Conservation (phyloP, 2,113 vertebrate species). For the Tetraodon nigroviridis region DNA sequence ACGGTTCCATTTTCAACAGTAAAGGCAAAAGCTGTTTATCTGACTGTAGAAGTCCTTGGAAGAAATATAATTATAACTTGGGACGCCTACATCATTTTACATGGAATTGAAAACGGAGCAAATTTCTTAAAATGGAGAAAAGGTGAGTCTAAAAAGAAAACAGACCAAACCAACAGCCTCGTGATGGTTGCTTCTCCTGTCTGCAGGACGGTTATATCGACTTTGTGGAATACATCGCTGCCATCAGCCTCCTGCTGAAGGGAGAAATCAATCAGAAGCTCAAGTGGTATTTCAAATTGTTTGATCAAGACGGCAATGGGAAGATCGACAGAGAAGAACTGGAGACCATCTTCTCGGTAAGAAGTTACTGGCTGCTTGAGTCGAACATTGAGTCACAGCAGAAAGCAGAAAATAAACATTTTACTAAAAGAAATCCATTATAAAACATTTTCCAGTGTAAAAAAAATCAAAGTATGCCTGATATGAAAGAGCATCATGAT, state of each 20-base stretch:
- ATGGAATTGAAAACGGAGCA: too few species aligned
- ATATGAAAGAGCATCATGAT: too few species aligned
- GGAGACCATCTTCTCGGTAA: conserved; percentile 79
- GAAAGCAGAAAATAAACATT: too few species aligned
- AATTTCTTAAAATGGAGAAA: not conserved
- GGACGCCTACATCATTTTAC: too few species aligned
- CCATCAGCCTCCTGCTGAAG: conserved; percentile 84
- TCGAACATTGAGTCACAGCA: not conserved
- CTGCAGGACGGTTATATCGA: conserved; percentile 87
- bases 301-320: conserved; percentile 86
- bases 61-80: too few species aligned
- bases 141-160: not conserved
- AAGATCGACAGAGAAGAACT: conserved; percentile 88
- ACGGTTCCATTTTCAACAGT: too few species aligned
- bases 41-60: too few species aligned
- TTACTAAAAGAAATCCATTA: too few species aligned
- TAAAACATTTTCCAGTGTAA: too few species aligned
- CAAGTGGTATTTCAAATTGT: conserved; percentile 95
- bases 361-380: not conserved
- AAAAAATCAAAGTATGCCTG: too few species aligned
- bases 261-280: conserved; percentile 92
- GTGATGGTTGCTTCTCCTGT: conserved; percentile 4
- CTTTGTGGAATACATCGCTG: conserved; percentile 91
- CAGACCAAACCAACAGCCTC: not conserved
- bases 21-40: too few species aligned